Evolutionary conservation across 2,113 vertebrate species (phyloP).

Genomic region (Notiomystis cincta): DNA sequence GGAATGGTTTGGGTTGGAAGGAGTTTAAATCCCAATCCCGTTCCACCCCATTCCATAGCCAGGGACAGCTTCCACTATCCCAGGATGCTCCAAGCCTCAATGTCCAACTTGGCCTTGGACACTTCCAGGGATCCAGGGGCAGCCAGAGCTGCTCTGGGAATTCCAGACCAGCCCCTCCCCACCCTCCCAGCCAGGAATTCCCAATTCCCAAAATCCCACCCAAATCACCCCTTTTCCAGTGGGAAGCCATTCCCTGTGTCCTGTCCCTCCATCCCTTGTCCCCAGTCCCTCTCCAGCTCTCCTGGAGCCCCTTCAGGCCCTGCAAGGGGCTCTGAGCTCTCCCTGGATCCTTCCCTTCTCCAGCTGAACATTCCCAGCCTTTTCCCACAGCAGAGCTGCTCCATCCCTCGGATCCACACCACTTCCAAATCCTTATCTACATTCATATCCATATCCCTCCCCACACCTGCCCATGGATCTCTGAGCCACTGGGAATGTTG

Average conservation of each 20-base stretch:
- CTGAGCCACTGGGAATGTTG: background rate
- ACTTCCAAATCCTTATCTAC: background rate
- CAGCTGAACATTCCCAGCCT: background rate
- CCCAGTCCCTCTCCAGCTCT: background rate
- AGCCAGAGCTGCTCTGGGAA: background rate
- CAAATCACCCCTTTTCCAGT: background rate
- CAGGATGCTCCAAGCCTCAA: background rate
- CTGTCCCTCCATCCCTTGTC: background rate
- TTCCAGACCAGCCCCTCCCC: too few species aligned
- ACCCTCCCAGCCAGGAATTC: background rate
- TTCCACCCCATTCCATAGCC: rapidly evolving
- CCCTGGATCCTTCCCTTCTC: background rate
- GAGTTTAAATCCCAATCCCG: rapidly evolving
- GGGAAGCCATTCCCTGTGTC: background rate
- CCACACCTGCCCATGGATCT: background rate
- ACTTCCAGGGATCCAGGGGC: background rate
- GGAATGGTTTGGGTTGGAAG: background rate
- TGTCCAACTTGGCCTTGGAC: background rate
- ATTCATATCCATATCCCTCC: background rate
- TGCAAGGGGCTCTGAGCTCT: background rate
- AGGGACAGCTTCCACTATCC: background rate
- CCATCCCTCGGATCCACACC: rapidly evolving
- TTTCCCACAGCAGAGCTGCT: background rate
- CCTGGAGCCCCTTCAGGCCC: background rate
- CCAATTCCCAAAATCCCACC: background rate